phyloP scores from a whole-genome alignment of 2,888 invertebrate genomes.

The Oligia strigilis region DNA sequence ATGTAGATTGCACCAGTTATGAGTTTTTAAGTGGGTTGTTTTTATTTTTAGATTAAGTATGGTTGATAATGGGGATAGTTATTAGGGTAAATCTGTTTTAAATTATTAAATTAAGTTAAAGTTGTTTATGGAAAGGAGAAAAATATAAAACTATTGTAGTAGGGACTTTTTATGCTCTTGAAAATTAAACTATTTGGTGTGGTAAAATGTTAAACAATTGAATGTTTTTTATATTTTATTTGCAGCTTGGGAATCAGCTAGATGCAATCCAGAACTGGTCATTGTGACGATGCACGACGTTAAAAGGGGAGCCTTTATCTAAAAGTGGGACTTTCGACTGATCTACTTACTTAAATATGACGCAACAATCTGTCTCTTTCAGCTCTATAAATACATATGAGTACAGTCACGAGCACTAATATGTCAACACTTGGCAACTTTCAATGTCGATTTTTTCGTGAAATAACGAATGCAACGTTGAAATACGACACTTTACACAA shows the following conservation, averaged over 20 bases:
- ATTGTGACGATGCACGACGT: too few species aligned
- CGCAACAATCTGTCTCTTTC: background rate
- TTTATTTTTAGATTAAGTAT: slow-evolving; percentile 2
- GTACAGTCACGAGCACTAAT: too few species aligned
- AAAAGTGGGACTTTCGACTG: too few species aligned
- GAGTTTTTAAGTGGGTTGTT: slow-evolving; percentile 32
- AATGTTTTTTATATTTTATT: background rate
- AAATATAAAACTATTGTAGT: background rate
- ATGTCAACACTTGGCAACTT: too few species aligned
- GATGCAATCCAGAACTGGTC: background rate
- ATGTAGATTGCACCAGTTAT: slow-evolving; percentile 4
- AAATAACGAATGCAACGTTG: too few species aligned
- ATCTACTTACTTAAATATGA: background rate
- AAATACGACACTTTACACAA: too few species aligned
- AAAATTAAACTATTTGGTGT: background rate
- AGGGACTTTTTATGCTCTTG: background rate
- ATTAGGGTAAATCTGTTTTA: slow-evolving; percentile 12
- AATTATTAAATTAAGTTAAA: background rate
- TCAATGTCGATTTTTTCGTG: too few species aligned
- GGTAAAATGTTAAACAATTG: background rate
- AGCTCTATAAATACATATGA: slow-evolving; percentile 5
- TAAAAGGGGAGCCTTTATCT: background rate
- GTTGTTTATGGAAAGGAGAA: background rate
- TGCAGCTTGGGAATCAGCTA: background rate
- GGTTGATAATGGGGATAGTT: slow-evolving; percentile 2